Evolutionary conservation across 2,113 vertebrate species (phyloP), one percentile per base, ranked within the genome.

Genomic region (Vanacampus margaritifer): DNA sequence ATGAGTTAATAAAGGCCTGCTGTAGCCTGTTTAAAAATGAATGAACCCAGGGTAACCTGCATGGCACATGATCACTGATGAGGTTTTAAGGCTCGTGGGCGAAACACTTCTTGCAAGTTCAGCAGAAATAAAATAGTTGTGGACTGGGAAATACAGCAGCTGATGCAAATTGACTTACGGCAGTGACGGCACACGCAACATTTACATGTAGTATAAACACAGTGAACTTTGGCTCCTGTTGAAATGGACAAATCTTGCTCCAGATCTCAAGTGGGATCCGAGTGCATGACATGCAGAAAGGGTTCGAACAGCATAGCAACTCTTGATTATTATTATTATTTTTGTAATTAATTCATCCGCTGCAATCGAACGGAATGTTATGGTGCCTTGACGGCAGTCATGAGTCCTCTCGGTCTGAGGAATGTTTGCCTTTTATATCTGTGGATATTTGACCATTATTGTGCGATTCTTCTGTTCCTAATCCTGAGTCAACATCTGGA

Each of bases 261-360:
- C 14, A 28, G n/a, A 62, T 62, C 53, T 77, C 65, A 72, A 65
- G 64, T 67, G 41, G 57, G 71, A 62, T 61, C 62, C 75, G 71
- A 76, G 77, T 65, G 54, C 71, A 71, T 64, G 63, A 71, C 69
- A 64, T 56, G 58, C 11, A 17, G 37, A 6, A 41, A 60, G 66
- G 53, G 43, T 74, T 45, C 72, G 0, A 41, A 73, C 65, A 65
- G 88, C 86, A 88, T 77, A 80, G 77, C 32, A 24, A 17, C 68
- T 75, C 65, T 82, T 90, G 85, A 84, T 69, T 62, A 72, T 64
- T 69, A 21, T 8, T n/a, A n/a, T 19, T 76, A 17, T 50, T 51
- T 23, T 23, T 71, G 11, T 82, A 86, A 87, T 73, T 79, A 64
- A 86, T 76, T 71, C 74, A 73, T 70, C 68, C 66, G 54, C 39